phyloP scores from a whole-genome alignment of 2,113 vertebrate species.

The Balaeniceps rex region DNA sequence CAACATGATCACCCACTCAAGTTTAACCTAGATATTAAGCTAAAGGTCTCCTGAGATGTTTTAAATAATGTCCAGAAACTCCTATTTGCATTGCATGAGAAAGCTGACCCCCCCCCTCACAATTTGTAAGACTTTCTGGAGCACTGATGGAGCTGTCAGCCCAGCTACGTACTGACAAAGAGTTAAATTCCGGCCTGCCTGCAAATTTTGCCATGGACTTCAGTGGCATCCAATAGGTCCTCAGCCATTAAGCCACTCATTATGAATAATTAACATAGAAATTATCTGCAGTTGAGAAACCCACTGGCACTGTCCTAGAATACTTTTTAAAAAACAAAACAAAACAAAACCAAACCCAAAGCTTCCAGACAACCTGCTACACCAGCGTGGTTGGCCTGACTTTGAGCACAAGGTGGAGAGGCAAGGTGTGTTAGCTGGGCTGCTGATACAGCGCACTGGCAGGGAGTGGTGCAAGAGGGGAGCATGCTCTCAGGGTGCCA shows the following conservation, averaged over 20 bases:
- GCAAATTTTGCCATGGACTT: not conserved
- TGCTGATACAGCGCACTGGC: rapidly evolving
- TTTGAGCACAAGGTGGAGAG: not conserved
- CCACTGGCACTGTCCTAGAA: not conserved
- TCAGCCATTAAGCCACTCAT: not conserved
- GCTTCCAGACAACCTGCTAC: not conserved
- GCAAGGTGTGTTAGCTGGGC: not conserved
- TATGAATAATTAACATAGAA: not conserved
- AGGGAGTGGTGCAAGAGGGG: not conserved
- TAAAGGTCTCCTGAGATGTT: not conserved
- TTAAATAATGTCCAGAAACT: not conserved
- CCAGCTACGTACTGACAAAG: not conserved
- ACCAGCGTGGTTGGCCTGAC: not conserved
- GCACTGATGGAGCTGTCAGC: not conserved
- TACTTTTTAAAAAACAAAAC: not conserved
- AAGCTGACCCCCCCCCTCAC: not conserved
- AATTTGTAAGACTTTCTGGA: not conserved
- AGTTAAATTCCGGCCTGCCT: not conserved
- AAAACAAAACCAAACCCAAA: no score
- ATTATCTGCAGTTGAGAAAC: not conserved
- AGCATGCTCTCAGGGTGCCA: not conserved
- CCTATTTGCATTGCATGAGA: not conserved
- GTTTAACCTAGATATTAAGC: not conserved
- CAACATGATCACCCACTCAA: not conserved
- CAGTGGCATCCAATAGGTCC: not conserved